Evolutionary conservation across 2,888 invertebrate species (phyloP), one percentile per base, ranked within the genome.

Genomic region (Trichacis sp.): DNA sequence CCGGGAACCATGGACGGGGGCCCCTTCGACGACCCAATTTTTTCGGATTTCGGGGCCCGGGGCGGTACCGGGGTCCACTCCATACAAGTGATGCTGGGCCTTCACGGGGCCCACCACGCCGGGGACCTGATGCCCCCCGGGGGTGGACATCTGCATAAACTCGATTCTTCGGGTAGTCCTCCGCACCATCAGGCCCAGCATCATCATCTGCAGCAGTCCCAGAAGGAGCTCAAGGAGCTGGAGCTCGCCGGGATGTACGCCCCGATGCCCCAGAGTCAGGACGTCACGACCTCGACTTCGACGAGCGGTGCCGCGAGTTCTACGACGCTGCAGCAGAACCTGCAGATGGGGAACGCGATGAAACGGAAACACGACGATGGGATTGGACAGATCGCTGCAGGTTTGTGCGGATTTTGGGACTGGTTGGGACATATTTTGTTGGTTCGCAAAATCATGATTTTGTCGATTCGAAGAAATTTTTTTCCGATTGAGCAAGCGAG

Each of bases 21-120:
- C 50, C 88, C 88, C 29, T 88, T 93, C 85, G 94, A 94, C 81
- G 94, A 94, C 80, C 91, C 92, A 77, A 90, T 92, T 80, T 94
- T 93, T 84, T 87, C 89, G 71, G 93, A 94, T 85, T 93, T 93
- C 77, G 85, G 87, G 24, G 88, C 87, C 73, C 86, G 91, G 8
- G 85, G 85, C 68, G 85, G 86, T 1, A 85, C 85, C 29, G 89
- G 89, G 36, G 89, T 87, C 52, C 89, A 90, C 74, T 88, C 88
- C 71, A 88, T 91, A 70, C 90, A 91, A 82, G 90, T 90, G 65
- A 91, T 91, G 91, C 82, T 91, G 54, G 90, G 90, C 11, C 84
- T 90, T 61, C 87, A 87, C 64, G 86, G 87, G 43, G 85, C 85
- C 20, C 85, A 83, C 50, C 85, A 85, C 56, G 62, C 73, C 40